Base-by-base conservation (phyloP, 2,888 invertebrate genomes). In the Blera fallax region DNA sequence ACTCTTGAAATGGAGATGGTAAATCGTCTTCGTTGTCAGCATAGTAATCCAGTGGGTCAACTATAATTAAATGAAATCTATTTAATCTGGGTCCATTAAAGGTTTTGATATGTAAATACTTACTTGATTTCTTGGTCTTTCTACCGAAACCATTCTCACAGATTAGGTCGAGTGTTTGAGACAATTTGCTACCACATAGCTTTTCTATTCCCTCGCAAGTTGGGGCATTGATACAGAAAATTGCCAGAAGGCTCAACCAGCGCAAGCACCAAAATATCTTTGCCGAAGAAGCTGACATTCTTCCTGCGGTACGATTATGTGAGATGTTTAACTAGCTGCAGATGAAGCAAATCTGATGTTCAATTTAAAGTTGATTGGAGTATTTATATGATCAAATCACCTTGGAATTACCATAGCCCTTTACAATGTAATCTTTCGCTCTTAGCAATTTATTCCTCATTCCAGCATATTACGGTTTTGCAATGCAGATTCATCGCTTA, bases 1-100 rank as follows among this genome's bases (percentile, higher is more conserved):
- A 82, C 10, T 76, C 77, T 3, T 64, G 43, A 6, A 69, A 76
- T 0, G 43, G 65, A 73, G 64, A 83, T 0, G 37, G 78, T 29
- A 37, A 4, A 7, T 43, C 21, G 2, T 50, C 29, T 1, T 21
- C 58, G 0, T 7, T 7, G n/a, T 40, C 58, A 4, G 6, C 2
- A 16, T 62, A 62, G 27, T 43, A 62, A 5, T 62, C 62, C 14
- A n/a, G 1, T 27, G 29, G 62, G 2, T 18, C 62, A 29, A 62
- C 45, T 62, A 8, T 1, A 10, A 3, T 4, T 24, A 10, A 5
- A 27, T n/a, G n/a, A n/a, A n/a, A n/a, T 14, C 4, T 6, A 7
- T 29, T 4, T 24, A 4, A 10, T 24, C 48, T 3, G 10, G n/a
- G n/a, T n/a, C n/a, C 32, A 14, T 54, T 11, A n/a, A 50, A 3